Conservation (phyloP, 1,140 invertebrate species). For the Achatina immaculata region DNA sequence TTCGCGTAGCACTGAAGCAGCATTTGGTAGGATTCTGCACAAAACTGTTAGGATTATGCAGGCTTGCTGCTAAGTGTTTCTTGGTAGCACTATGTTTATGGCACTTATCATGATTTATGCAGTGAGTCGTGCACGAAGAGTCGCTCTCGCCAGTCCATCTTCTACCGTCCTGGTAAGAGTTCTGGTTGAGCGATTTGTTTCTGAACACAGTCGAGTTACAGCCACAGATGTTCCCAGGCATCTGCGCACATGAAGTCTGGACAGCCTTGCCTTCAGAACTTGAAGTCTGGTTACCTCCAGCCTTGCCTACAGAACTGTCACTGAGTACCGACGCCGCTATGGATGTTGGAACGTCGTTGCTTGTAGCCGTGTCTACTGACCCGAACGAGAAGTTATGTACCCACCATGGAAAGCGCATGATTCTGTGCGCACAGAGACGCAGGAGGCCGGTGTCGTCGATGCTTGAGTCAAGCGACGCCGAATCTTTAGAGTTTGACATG, state of each 20-base stretch:
- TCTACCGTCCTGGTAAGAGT: background rate
- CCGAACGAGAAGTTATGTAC: background rate
- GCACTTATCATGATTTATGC: background rate
- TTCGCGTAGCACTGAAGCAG: background rate
- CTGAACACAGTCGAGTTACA: background rate
- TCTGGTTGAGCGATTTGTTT: background rate
- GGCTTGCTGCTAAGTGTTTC: background rate
- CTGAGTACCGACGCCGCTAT: background rate
- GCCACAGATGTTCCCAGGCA: too few species aligned
- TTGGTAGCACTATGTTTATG: background rate
- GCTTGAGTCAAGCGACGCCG: background rate
- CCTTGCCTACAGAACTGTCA: background rate
- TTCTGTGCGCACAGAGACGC: background rate
- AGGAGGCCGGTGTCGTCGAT: background rate
- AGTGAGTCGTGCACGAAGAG: background rate
- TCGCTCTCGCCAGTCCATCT: background rate
- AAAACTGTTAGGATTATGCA: background rate
- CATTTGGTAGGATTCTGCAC: background rate
- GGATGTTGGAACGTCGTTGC: background rate
- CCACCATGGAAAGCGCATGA: background rate
- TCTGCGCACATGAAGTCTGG: too few species aligned
- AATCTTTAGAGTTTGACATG: background rate
- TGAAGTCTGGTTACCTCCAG: background rate
- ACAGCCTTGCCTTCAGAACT: background rate
- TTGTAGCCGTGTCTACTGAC: background rate